Evolutionary conservation across 1,140 invertebrate species (phyloP).

Genomic region (Reticulitermes speratus): DNA sequence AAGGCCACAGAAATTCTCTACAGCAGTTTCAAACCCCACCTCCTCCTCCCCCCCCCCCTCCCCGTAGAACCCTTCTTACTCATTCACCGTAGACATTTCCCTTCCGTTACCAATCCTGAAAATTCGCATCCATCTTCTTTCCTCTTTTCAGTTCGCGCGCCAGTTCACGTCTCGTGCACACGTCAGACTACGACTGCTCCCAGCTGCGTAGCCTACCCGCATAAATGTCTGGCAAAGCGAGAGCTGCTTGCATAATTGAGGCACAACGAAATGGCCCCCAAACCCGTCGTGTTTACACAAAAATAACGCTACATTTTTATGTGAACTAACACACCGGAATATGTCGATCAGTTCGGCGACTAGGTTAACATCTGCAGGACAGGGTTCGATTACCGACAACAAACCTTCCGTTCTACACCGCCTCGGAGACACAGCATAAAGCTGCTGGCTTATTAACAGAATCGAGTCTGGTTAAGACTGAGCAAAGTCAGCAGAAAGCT

Average conservation of each 20-base stretch:
- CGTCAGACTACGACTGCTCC: background rate
- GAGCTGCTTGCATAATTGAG: background rate
- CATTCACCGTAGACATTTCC: constrained; percentile 5
- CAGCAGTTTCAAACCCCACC: background rate
- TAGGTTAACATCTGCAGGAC: too few relatives aligned
- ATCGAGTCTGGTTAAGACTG: too few relatives aligned
- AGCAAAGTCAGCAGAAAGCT: too few relatives aligned
- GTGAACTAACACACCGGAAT: background rate
- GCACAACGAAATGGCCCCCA: too few relatives aligned
- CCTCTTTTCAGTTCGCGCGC: background rate
- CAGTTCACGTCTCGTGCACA: background rate
- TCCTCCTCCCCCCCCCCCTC: background rate
- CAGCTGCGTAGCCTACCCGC: background rate
- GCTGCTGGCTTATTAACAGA: too few relatives aligned
- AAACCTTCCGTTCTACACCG: too few relatives aligned
- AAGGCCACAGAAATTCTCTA: background rate
- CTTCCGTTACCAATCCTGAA: background rate
- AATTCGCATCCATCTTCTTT: background rate
- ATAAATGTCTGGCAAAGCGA: background rate
- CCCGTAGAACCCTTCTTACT: background rate
- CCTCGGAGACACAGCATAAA: too few relatives aligned
- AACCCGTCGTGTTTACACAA: background rate
- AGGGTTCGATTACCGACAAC: too few relatives aligned
- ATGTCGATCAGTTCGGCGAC: too few relatives aligned
- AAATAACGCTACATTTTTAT: background rate